phyloP scores from a whole-genome alignment of 2,888 invertebrate species.

The Pseudoips prasinana region DNA sequence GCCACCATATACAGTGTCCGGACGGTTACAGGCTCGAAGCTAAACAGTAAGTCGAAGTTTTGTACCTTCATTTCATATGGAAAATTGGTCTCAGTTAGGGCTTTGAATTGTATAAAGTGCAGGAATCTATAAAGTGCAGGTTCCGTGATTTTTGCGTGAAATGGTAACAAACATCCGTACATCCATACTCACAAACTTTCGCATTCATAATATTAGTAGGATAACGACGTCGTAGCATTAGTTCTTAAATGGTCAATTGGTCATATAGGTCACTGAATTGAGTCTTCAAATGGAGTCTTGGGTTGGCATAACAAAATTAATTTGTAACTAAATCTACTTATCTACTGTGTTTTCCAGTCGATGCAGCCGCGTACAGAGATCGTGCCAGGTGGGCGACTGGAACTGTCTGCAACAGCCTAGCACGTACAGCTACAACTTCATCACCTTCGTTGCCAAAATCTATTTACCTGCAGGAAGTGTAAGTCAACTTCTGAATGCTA shows the following conservation, averaged over 20 bases:
- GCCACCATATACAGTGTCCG: constrained; percentile 93
- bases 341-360: constrained; percentile 79
- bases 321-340: background rate
- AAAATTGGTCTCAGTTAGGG: too few species aligned
- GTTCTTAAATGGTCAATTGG: background rate
- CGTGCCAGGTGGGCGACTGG: constrained; percentile 87
- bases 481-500: constrained; percentile 33
- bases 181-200: too few species aligned
- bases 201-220: too few species aligned
- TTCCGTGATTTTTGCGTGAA: too few species aligned
- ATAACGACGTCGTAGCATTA: too few species aligned
- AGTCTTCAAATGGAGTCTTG: background rate
- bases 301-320: background rate
- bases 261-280: background rate
- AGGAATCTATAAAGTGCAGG: too few species aligned
- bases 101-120: too few species aligned
- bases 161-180: too few species aligned
- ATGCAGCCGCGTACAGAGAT: constrained; percentile 87
- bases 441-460: constrained; percentile 93
- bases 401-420: constrained; percentile 91
- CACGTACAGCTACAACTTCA: constrained; percentile 95
- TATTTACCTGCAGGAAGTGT: constrained; percentile 83
- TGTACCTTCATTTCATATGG: too few species aligned
- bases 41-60: constrained; percentile 86
- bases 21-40: constrained; percentile 91